Evolutionary conservation across 2,113 vertebrate species (phyloP).

Genomic region (Spea multiplicata): DNA sequence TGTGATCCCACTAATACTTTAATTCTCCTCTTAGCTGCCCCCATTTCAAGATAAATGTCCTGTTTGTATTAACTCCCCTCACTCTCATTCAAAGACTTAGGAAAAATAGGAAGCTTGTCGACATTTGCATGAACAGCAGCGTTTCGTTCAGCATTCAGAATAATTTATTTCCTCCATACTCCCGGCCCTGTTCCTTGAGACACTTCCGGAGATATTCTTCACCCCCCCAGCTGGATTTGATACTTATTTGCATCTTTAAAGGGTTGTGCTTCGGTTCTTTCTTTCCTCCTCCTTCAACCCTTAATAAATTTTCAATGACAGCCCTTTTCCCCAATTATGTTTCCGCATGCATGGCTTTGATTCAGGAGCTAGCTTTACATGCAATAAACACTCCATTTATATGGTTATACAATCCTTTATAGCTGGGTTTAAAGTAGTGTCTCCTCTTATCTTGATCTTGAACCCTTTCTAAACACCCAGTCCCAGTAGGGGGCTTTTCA

Average conservation of each 20-base stretch:
- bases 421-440: no score
- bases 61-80: neutral
- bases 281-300: constrained; percentile 16
- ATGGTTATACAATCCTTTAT: constrained; percentile 50
- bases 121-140: neutral
- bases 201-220: neutral
- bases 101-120: no score
- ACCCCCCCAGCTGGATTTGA: constrained; percentile 2
- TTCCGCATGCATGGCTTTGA: constrained; percentile 46
- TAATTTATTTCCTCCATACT: neutral
- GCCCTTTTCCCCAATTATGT: constrained; percentile 28
- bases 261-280: neutral
- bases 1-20: neutral
- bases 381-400: constrained; percentile 41
- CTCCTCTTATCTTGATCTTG: no score
- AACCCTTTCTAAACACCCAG: no score
- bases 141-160: neutral
- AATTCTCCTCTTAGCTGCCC: neutral
- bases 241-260: constrained; percentile 13
- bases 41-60: neutral
- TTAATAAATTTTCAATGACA: constrained; percentile 35
- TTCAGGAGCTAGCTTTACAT: constrained; percentile 41
- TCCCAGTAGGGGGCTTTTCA: no score
- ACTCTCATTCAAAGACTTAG: no score
- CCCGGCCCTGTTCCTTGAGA: neutral